Conservation (phyloP, 1,140 invertebrate genomes). For the Colletes latitarsis region DNA sequence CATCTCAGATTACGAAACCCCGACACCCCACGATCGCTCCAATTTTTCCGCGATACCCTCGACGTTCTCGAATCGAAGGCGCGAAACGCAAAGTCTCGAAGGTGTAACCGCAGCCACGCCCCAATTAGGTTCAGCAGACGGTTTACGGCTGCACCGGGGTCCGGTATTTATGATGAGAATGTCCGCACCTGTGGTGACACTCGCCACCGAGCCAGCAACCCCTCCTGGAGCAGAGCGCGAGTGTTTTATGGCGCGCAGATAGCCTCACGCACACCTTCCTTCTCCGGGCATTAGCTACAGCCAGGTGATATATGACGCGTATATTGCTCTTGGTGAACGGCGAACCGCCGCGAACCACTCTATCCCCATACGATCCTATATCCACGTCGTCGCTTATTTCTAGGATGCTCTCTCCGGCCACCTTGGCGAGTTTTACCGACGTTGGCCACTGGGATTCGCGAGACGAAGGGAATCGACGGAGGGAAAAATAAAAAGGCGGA, state of each 20-base stretch:
- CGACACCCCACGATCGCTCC: background rate
- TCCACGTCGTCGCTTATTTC: constrained; percentile 59
- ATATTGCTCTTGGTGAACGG: constrained; percentile 66
- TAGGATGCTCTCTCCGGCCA: constrained; percentile 14
- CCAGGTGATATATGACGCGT: constrained; percentile 70
- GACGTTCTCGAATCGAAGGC: background rate
- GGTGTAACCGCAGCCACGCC: constrained; percentile 76
- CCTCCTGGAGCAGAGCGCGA: constrained; percentile 59
- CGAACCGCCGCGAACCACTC: constrained; percentile 57
- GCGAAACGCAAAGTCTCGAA: constrained; percentile 64
- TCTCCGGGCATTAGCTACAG: constrained; percentile 66
- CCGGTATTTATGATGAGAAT: constrained; percentile 80
- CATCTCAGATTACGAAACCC: background rate
- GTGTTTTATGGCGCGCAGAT: constrained; percentile 74
- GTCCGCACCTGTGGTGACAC: constrained; percentile 79
- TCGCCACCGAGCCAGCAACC: constrained; percentile 69
- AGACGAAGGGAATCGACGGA: background rate
- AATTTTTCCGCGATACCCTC: background rate
- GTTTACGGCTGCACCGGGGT: constrained; percentile 65
- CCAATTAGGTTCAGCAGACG: constrained; percentile 76
- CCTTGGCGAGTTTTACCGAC: background rate
- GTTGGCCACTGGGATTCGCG: background rate
- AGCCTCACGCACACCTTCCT: constrained; percentile 74
- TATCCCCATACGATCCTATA: constrained; percentile 59
- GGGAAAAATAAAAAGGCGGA: too few species aligned